Percentiles rank a stretch among this genome's conserved stretches.
These are phyloP conservation scores for Lerista edwardsae DNA, from an alignment of 2,797 vertebrate genomes.

Conservation along the genomic window DNA sequence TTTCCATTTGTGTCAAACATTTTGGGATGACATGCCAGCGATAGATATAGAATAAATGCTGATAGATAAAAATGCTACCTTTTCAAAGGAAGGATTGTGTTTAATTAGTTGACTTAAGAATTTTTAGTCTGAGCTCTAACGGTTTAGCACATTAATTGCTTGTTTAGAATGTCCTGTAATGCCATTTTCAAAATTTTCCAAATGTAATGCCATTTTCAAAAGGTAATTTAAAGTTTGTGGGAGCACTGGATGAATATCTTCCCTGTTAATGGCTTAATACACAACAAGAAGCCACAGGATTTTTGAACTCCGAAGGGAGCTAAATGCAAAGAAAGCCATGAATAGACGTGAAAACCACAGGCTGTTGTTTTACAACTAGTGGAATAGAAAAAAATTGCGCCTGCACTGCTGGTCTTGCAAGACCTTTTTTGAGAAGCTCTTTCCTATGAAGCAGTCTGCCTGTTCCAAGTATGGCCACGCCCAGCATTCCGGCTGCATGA, in stretches of 20 bases:
- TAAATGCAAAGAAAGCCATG: not conserved
- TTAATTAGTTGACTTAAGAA: constrained; percentile 34
- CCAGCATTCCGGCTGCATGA: too few species aligned
- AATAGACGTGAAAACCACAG: not conserved
- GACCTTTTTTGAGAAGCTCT: too few species aligned
- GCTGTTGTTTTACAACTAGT: too few species aligned
- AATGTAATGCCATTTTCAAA: constrained; percentile 35
- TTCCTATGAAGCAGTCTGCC: too few species aligned
- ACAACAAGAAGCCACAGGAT: not conserved
- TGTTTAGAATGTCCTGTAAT: not conserved
- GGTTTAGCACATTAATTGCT: constrained; percentile 1
- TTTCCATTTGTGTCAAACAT: not conserved
- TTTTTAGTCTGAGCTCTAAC: constrained; percentile 6
- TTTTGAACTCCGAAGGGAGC: not conserved
- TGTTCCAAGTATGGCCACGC: too few species aligned
- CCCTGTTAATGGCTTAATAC: not conserved
- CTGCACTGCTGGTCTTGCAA: too few species aligned
- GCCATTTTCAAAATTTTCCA: constrained; percentile 40
- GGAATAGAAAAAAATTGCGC: too few species aligned
- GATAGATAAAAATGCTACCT: not conserved
- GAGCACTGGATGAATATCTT: not conserved
- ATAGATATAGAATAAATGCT: not conserved
- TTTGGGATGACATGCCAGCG: not conserved
- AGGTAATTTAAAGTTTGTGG: constrained; percentile 5
- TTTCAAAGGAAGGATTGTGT: constrained; percentile 20